Conservation (phyloP, 2,113 vertebrate species). For the Struthidea cinerea region DNA sequence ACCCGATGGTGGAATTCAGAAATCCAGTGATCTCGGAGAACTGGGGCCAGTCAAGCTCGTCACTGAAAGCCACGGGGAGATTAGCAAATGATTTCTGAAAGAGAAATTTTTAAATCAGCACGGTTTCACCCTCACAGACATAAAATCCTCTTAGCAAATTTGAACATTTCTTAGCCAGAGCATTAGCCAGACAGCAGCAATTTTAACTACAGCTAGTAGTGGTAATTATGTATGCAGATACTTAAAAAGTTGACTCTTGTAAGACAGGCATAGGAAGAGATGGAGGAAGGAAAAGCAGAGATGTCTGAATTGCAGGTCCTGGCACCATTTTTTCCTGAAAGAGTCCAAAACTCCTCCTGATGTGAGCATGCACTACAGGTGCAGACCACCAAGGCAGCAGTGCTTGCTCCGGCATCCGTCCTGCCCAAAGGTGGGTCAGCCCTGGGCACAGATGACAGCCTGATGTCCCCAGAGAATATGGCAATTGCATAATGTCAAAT, state of each 20-base stretch:
- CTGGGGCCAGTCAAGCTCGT: slow-evolving; percentile 79
- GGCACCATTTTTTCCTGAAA: background rate
- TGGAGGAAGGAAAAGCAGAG: background rate
- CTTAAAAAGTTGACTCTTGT: background rate
- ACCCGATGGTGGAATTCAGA: slow-evolving; percentile 70
- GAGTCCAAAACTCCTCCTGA: background rate
- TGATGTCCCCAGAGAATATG: background rate
- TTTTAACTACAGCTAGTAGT: background rate
- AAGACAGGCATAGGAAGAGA: background rate
- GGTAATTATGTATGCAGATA: background rate
- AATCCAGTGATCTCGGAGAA: slow-evolving; percentile 75
- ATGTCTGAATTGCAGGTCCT: background rate
- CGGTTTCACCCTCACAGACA: background rate
- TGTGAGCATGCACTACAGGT: background rate
- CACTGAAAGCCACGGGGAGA: slow-evolving; percentile 60
- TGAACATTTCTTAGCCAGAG: background rate
- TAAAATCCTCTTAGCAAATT: background rate
- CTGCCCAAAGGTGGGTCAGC: background rate
- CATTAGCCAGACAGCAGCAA: background rate
- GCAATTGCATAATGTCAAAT: background rate
- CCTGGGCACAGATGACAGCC: fast-evolving
- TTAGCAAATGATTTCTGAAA: slow-evolving; percentile 70
- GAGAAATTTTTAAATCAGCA: background rate
- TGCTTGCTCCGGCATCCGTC: background rate
- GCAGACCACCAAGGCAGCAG: background rate